Evolutionary conservation across 53 echinoderm and acorn worm species (phyloP).

Genomic region (Astropecten irregularis): DNA sequence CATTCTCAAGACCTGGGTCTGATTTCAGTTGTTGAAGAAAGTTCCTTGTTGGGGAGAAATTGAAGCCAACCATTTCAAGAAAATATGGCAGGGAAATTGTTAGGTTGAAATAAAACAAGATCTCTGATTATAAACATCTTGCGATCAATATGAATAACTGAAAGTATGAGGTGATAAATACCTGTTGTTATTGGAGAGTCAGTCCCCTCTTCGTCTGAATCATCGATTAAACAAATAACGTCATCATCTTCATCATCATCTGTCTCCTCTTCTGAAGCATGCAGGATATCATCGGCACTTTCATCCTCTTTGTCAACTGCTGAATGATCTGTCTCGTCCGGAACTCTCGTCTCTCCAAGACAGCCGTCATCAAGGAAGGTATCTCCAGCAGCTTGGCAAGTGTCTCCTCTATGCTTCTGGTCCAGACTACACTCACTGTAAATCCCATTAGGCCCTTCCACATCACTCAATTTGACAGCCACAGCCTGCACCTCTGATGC

Average conservation of each 20-base stretch:
- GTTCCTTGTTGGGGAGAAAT: too few species aligned
- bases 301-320: neutral
- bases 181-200: neutral
- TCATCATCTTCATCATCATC: constrained; percentile 16
- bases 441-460: neutral
- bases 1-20: too few species aligned
- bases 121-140: too few species aligned
- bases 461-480: neutral
- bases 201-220: neutral
- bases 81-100: too few species aligned
- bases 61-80: too few species aligned
- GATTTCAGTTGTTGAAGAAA: too few species aligned
- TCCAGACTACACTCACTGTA: neutral
- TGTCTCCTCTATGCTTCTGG: neutral
- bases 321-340: too few species aligned
- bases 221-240: neutral
- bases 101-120: too few species aligned
- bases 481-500: too few species aligned
- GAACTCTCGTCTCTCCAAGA: too few species aligned
- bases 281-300: neutral
- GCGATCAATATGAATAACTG: too few species aligned
- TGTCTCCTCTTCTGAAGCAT: neutral
- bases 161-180: too few species aligned
- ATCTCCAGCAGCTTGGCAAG: neutral
- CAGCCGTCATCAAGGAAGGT: neutral